Evolutionary conservation across 1,140 invertebrate genomes (phyloP), one percentile per base, ranked within the genome.

Genomic region (Temnothorax curvispinosus): DNA sequence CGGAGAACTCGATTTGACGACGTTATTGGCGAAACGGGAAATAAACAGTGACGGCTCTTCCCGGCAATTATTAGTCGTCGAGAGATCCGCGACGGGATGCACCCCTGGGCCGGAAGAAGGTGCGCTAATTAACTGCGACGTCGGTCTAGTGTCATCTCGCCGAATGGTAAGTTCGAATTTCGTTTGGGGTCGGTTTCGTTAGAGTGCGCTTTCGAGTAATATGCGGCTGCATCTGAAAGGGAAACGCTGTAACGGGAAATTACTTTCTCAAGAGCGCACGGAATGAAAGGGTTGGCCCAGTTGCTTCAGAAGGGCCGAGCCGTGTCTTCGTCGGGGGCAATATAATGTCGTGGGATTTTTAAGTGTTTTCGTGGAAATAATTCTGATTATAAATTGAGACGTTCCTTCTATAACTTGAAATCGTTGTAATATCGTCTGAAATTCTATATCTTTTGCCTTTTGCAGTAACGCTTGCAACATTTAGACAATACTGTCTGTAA

Each of bases 81-180:
- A 44, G 18, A 27, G 18, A 60, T 5, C 0, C 35, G 35, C 35
- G 35, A 27, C 32, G 74, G 32, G 52, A 38, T 75, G 35, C 35
- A 7, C 1, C 9, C 13, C 6, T 58, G n/a, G 21, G 8, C 18
- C 41, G 9, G 21, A 41, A 77, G 56, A 77, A 44, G 21, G 3
- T 65, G 75, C 58, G 11, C 44, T 65, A 78, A 78, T 78, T 78
- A 78, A 65, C 60, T 78, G 41, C 18, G 44, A 78, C 38, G 54
- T 64, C 58, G 47, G 38, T 60, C 5, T 76, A 65, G 69, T 85
- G 84, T 47, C 76, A 71, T 41, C 71, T 44, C 52, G 62, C 52
- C 77, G 35, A 76, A 56, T 47, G 87, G 88, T 64, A 47, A 90
- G 87, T 90, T 65, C 11, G 27, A 76, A 86, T 89, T 87, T 90